Conservation (phyloP, 2,888 invertebrate species). For the Microdon myrmicae region DNA sequence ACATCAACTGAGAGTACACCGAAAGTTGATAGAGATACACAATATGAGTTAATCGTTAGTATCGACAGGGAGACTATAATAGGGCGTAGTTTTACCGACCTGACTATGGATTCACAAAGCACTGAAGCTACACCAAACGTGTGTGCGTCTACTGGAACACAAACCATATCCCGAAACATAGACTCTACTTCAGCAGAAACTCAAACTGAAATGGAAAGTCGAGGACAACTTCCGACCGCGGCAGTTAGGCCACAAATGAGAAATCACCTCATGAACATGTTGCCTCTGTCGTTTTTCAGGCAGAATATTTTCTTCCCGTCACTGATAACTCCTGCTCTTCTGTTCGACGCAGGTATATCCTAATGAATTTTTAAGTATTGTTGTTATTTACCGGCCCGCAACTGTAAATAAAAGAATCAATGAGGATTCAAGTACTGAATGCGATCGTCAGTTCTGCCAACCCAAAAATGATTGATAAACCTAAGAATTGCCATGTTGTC, state of each 20-base stretch:
- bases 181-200: conserved; percentile 15
- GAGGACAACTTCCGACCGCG: conserved; percentile 3
- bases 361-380: too few relatives aligned
- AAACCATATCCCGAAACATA: not conserved
- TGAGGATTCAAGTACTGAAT: not conserved
- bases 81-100: conserved; percentile 8
- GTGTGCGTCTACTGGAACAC: not conserved
- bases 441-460: not conserved
- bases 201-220: conserved; percentile 16
- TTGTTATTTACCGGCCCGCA: too few relatives aligned
- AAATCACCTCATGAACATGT: conserved; percentile 25
- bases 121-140: not conserved
- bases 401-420: too few relatives aligned
- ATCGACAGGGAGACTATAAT: conserved; percentile 14
- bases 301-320: conserved; percentile 35
- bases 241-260: conserved; percentile 10
- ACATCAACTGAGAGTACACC: conserved; percentile 6
- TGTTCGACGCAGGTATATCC: conserved; percentile 31
- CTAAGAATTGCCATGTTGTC: not conserved
- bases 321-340: conserved; percentile 40
- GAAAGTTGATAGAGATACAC: not conserved
- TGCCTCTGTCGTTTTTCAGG: conserved; percentile 7
- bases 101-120: conserved; percentile 9
- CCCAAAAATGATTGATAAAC: not conserved
- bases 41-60: not conserved